A percentile compares a stretch with the other conserved stretches of the same genome.
phyloP scores from a whole-genome alignment of 2,113 vertebrate genomes.

The Buteo buteo region DNA sequence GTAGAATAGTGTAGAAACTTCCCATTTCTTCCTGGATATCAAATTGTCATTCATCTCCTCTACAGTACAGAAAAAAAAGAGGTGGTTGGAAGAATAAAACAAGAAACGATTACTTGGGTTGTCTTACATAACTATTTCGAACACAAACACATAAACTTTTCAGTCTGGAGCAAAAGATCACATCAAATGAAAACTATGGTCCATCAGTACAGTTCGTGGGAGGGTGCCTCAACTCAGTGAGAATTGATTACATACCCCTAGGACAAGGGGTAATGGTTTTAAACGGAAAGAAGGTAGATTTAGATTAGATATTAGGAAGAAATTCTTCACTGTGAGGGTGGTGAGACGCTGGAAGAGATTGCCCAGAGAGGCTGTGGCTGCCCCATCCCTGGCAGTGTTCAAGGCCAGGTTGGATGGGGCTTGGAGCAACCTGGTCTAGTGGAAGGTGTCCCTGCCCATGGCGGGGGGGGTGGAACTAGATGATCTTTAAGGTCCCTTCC shows the following conservation, averaged over 20 bases:
- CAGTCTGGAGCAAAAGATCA: not conserved
- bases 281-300: not conserved
- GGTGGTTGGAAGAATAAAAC: not conserved
- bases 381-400: not conserved
- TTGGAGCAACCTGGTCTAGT: too few species aligned
- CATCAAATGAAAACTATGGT: not conserved
- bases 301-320: not conserved
- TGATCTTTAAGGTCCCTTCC: not conserved
- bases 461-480: not conserved
- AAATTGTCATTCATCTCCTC: not conserved
- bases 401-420: not conserved
- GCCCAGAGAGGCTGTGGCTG: not conserved
- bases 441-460: not conserved
- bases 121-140: not conserved
- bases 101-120: not conserved
- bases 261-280: not conserved
- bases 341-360: not conserved
- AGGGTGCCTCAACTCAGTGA: not conserved
- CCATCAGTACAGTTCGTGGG: not conserved
- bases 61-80: not conserved
- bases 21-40: not conserved
- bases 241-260: accelerated
- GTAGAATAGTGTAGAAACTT: not conserved
- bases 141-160: not conserved
- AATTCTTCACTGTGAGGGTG: not conserved